Percentiles rank a stretch among this genome's conserved stretches.
phyloP scores from a whole-genome alignment of 2,888 invertebrate genomes.

The Coenonympha glycerion region DNA sequence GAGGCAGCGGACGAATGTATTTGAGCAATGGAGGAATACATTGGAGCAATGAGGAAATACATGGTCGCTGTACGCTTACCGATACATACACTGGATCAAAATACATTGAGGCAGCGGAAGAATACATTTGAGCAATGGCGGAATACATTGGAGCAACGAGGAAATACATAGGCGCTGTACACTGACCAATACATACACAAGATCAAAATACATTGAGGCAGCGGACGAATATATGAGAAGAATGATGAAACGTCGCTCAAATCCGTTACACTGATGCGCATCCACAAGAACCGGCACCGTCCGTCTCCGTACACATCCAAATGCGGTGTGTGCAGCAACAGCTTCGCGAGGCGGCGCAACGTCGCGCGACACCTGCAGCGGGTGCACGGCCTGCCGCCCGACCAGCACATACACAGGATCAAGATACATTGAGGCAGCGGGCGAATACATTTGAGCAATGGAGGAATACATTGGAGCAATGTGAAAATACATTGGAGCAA shows the following conservation, averaged over 20 bases:
- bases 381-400: slow-evolving; percentile 46
- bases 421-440: neutral
- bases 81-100: neutral
- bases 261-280: slow-evolving; percentile 57
- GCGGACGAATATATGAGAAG: too few relatives aligned
- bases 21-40: too few relatives aligned
- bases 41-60: neutral
- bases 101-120: neutral
- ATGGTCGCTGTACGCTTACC: neutral
- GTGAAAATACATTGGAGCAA: too few relatives aligned
- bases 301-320: slow-evolving; percentile 48
- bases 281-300: slow-evolving; percentile 52
- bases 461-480: neutral
- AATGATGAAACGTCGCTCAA: slow-evolving; percentile 46
- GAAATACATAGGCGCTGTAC: neutral
- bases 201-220: neutral
- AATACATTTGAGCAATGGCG: too few relatives aligned
- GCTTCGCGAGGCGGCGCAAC: slow-evolving; percentile 56
- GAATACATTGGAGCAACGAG: neutral
- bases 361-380: slow-evolving; percentile 52
- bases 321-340: slow-evolving; percentile 44
- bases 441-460: neutral
- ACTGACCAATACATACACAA: too few relatives aligned
- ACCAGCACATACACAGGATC: slow-evolving; percentile 17
- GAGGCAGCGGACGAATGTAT: neutral